Percentiles rank a stretch among this genome's conserved stretches.
phyloP scores from a whole-genome alignment of 2,113 vertebrate genomes.

The Peromyscus californicus region DNA sequence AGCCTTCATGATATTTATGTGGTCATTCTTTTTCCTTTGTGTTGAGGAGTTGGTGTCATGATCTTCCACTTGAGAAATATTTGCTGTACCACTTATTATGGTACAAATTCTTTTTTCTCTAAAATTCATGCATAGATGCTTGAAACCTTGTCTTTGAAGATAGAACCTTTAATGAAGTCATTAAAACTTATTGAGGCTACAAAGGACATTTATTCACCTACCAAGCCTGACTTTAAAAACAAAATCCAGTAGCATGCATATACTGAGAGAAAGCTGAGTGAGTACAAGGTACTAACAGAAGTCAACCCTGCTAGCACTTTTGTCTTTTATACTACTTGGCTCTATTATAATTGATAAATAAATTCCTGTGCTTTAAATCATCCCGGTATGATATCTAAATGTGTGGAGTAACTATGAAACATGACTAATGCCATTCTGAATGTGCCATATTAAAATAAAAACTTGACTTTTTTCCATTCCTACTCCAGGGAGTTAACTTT shows the following conservation, averaged over 20 bases:
- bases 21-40: background rate
- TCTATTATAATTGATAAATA: background rate
- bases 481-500: background rate
- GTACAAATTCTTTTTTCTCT: background rate
- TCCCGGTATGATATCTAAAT: background rate
- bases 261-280: background rate
- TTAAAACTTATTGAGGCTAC: background rate
- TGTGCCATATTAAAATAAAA: background rate
- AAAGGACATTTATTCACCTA: background rate
- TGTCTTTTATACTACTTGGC: background rate
- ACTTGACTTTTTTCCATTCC: background rate
- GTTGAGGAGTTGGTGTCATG: background rate
- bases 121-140: background rate
- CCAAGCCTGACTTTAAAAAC: background rate
- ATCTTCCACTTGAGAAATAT: background rate
- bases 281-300: background rate
- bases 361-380: background rate
- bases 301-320: fast-evolving
- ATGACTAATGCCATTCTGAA: background rate
- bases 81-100: background rate
- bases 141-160: background rate
- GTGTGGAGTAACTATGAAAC: background rate
- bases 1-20: background rate
- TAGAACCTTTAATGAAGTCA: background rate
- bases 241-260: background rate